Evolutionary conservation across 1,140 invertebrate genomes (phyloP).

Genomic region (Aethina tumida): DNA sequence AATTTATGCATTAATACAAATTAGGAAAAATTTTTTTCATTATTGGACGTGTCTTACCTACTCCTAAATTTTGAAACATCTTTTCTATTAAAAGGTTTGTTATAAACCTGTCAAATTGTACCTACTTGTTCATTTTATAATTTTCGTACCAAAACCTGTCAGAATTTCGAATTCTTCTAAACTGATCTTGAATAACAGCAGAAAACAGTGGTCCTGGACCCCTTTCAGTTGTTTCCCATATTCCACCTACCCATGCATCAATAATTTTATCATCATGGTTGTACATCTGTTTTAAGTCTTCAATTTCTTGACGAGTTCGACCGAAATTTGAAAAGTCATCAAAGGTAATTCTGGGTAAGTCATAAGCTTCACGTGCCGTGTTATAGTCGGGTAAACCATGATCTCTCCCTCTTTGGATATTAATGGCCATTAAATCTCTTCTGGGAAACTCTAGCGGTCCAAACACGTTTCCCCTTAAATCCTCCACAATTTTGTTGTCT

Average conservation of each 20-base stretch:
- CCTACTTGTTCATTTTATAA: conserved; percentile 39
- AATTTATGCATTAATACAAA: no score
- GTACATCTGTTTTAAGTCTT: conserved; percentile 42
- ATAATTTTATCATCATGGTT: conserved; percentile 40
- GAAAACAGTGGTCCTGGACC: conserved; percentile 53
- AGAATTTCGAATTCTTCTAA: conserved; percentile 42
- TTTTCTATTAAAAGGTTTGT: no score
- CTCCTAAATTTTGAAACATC: no score
- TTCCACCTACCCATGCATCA: conserved; percentile 59
- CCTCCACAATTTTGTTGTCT: conserved; percentile 55
- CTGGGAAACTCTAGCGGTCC: conserved; percentile 60
- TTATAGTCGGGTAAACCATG: conserved; percentile 61
- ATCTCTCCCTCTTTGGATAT: conserved; percentile 58
- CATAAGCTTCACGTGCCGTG: conserved; percentile 44
- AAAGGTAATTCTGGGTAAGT: no score
- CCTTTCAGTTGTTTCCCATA: conserved; percentile 49
- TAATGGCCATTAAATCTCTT: conserved; percentile 54
- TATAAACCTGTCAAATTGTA: no score
- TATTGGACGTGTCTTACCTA: no score
- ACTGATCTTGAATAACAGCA: conserved; percentile 44
- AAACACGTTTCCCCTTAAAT: conserved; percentile 52
- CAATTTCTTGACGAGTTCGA: no score
- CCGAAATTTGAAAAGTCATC: no score
- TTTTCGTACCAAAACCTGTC: conserved; percentile 54
- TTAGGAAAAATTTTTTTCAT: no score